phyloP scores from a whole-genome alignment of 2,888 invertebrate species.

The Nymphalis urticae region DNA sequence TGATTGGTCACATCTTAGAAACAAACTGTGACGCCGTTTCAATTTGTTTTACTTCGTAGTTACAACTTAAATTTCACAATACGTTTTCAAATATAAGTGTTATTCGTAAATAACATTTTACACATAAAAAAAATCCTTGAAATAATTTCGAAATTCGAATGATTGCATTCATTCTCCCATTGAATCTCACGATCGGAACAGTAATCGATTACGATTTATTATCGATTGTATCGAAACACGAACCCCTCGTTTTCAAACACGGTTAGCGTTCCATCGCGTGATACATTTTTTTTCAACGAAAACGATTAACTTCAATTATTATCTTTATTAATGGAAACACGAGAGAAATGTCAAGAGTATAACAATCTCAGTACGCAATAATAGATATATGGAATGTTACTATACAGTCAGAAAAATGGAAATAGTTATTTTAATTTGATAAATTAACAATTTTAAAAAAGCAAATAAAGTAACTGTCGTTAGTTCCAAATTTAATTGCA shows the following conservation, averaged over 20 bases:
- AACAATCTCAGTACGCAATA: constrained; percentile 15
- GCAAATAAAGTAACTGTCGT: background rate
- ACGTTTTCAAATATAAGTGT: background rate
- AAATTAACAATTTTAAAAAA: background rate
- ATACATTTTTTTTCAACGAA: constrained; percentile 55
- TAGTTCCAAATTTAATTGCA: background rate
- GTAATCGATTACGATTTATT: constrained; percentile 40
- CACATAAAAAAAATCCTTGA: constrained; percentile 20
- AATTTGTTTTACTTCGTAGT: background rate
- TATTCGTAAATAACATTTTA: constrained; percentile 6
- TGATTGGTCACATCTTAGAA: background rate
- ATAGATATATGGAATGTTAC: constrained; percentile 5
- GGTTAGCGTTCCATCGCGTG: constrained; percentile 45
- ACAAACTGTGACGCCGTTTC: background rate
- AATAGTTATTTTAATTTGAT: background rate
- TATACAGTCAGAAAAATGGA: too few species aligned
- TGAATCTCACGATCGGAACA: constrained; percentile 41
- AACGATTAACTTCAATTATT: constrained; percentile 70
- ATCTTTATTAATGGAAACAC: constrained; percentile 57
- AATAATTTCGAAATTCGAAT: constrained; percentile 8
- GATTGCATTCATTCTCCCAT: constrained; percentile 24
- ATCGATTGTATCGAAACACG: constrained; percentile 43
- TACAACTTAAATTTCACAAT: background rate
- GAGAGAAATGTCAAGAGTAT: constrained; percentile 57
- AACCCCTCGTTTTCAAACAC: constrained; percentile 43